Percentiles rank a stretch among this genome's conserved stretches.
Evolutionary conservation across 2,888 invertebrate genomes (phyloP).

Genomic region (Cerastis rubricosa): DNA sequence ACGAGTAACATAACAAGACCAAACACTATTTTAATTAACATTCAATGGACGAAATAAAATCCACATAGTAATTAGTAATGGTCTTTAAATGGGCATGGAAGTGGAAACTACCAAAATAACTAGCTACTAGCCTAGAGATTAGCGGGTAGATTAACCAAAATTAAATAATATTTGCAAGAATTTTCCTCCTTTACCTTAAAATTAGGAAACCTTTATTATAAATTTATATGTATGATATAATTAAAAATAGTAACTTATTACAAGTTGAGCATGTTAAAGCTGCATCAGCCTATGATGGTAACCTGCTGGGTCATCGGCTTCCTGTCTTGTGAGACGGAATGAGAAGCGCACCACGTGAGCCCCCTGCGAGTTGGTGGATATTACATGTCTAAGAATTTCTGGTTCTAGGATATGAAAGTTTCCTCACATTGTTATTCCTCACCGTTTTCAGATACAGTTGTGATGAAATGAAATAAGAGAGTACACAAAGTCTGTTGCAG

Average conservation of each 20-base stretch:
- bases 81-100: not conserved
- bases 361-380: not conserved
- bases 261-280: not conserved
- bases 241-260: not conserved
- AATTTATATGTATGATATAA: not conserved
- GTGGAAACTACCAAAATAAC: not conserved
- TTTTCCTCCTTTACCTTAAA: conserved; percentile 7
- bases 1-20: not conserved
- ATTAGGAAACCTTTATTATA: not conserved
- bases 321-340: not conserved
- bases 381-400: not conserved
- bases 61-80: not conserved
- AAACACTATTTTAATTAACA: not conserved
- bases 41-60: not conserved
- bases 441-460: not conserved
- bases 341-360: not conserved
- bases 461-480: not conserved
- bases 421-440: too few species aligned
- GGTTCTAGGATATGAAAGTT: not conserved
- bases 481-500: not conserved
- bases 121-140: not conserved
- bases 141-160: not conserved
- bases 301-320: not conserved
- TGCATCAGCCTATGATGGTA: not conserved
- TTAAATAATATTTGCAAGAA: not conserved